phyloP scores from a whole-genome alignment of 2,888 invertebrate genomes.

The Eupithecia exiguata region DNA sequence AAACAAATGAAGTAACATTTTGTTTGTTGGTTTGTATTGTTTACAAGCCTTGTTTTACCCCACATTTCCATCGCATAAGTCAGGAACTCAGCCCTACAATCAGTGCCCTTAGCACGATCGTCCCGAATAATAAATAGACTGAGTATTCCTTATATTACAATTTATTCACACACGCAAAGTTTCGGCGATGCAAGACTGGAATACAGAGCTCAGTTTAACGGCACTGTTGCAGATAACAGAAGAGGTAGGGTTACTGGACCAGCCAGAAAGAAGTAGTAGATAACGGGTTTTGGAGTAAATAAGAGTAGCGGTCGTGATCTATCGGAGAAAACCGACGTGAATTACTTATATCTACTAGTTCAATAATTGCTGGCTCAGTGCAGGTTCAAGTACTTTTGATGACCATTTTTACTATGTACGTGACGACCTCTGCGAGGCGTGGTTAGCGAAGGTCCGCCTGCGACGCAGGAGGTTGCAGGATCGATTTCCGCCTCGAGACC shows the following conservation, averaged over 20 bases:
- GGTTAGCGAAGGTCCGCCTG: too few relatives aligned
- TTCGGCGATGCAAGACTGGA: slow-evolving; percentile 45
- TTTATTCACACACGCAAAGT: slow-evolving; percentile 48
- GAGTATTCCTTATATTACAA: slow-evolving; percentile 46
- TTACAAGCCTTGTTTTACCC: neutral
- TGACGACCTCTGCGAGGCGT: too few relatives aligned
- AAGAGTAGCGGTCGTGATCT: too few relatives aligned
- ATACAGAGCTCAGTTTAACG: slow-evolving; percentile 44
- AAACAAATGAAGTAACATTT: neutral
- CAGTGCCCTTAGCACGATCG: slow-evolving; percentile 33
- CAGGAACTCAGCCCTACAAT: slow-evolving; percentile 23
- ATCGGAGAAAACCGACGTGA: too few relatives aligned
- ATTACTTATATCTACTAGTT: too few relatives aligned
- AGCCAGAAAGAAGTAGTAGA: too few relatives aligned
- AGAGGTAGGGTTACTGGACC: slow-evolving; percentile 11
- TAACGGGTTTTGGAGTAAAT: too few relatives aligned
- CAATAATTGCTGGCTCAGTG: too few relatives aligned
- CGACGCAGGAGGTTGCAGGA: too few relatives aligned
- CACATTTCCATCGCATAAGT: neutral
- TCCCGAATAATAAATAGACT: slow-evolving; percentile 45
- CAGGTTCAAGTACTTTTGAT: too few relatives aligned
- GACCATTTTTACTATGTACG: too few relatives aligned
- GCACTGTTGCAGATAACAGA: slow-evolving; percentile 38
- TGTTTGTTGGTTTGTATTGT: neutral
- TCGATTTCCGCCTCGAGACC: too few relatives aligned